Evolutionary conservation across 2,797 vertebrate species (phyloP), one percentile per base, ranked within the genome.

Genomic region (Gila robusta): DNA sequence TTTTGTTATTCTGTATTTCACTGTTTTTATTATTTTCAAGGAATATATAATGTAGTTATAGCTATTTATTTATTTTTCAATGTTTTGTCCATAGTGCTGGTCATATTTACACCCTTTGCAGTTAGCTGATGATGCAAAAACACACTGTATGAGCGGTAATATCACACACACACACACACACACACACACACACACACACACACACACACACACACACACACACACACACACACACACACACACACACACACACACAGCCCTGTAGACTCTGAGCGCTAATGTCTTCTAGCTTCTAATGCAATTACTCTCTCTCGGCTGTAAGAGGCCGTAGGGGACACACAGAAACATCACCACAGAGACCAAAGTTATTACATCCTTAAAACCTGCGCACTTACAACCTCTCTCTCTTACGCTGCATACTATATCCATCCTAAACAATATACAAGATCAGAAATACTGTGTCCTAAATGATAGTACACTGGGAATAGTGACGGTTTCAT

Each of bases 241-340:
- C 44, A 82, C 26, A 71, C 47, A 82, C 7, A 87, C 26, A 52
- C 32, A 56, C 28, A 37, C 6, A 76, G 2, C n/a, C 14, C 52
- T 62, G 54, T 39, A 28, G 76, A 26, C 23, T 79, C 19, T 70
- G 9, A 70, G 28, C 71, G 66, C 26, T 82, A 32, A 67, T 64
- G 66, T 80, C 49, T 17, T 44, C 54, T 41, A 19, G 47, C 35
- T 28, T 82, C 39, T 72, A 73, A 86, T 88, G 67, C 69, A 69
- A 70, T 86, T 64, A 76, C 26, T 74, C 41, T 66, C 23, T 79
- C 35, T 84, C 12, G 77, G 79, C 70, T 67, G 66, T 64, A 81
- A 72, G n/a, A 32, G 54, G 59, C 73, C 76, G 62, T 82, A 52
- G 2, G 81, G 77, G 80, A 83, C 49, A 83, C 49, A 59, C 69